These are phyloP conservation scores for Pseudachorutes palmiensis DNA, from an alignment of 1,140 invertebrate species.

Conservation along the genomic window DNA sequence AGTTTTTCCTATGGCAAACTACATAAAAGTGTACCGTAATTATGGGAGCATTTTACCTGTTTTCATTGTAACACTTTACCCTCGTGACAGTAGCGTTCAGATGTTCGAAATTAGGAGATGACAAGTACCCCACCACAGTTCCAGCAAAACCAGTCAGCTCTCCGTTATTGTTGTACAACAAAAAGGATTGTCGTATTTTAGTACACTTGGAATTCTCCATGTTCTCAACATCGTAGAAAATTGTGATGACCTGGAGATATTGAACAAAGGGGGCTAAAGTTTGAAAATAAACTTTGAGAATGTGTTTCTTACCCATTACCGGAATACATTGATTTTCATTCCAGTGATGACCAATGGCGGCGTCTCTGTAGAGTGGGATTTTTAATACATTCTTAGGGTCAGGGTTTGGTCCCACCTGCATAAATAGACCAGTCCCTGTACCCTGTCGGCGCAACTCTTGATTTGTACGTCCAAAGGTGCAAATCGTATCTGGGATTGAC, in stretches of 20 bases:
- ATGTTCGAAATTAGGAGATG: constrained; percentile 20
- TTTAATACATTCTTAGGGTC: neutral
- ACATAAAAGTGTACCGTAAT: neutral
- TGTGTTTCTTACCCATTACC: constrained; percentile 15
- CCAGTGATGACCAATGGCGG: no score
- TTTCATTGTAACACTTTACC: no score
- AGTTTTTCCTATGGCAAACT: neutral
- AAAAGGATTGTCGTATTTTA: constrained; percentile 6
- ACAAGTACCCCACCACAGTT: neutral
- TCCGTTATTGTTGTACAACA: constrained; percentile 16
- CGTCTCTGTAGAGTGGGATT: constrained; percentile 8
- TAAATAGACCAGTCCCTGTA: constrained; percentile 12
- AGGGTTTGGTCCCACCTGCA: constrained; percentile 22
- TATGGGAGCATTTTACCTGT: neutral
- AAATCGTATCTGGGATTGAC: constrained; percentile 14
- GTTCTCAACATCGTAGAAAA: constrained; percentile 18
- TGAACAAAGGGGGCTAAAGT: neutral
- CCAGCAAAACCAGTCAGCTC: constrained; percentile 25
- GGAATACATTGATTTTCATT: constrained; percentile 26
- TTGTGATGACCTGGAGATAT: constrained; percentile 19
- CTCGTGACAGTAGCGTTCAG: constrained; percentile 18
- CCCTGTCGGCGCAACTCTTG: constrained; percentile 11
- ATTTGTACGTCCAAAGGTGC: constrained; percentile 11
- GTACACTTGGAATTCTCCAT: constrained; percentile 14
- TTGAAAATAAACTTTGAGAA: neutral